Evolutionary conservation across 2,113 vertebrate species (phyloP).

Genomic region (Mesoclemmys tuberculata): DNA sequence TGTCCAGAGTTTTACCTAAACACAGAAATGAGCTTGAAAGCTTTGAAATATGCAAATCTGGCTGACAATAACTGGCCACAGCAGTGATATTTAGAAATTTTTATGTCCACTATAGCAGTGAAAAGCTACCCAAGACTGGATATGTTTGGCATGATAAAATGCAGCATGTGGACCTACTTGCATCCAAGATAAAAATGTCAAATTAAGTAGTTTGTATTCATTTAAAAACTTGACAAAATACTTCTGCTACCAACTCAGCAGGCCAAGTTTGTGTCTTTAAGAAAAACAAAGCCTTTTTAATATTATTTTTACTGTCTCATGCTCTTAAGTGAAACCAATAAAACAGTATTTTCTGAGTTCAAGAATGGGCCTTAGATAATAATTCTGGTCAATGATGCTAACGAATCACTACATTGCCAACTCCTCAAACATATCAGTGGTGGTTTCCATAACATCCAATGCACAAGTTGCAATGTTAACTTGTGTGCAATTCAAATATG

Average conservation of each 20-base stretch:
- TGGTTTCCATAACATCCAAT: neutral
- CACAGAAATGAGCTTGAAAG: neutral
- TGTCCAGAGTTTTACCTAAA: neutral
- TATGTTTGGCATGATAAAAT: neutral
- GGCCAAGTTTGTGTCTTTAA: conserved; percentile 1
- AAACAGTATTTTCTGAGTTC: conserved; percentile 34
- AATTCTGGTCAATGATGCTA: neutral
- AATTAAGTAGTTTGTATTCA: conserved; percentile 9
- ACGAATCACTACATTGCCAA: neutral
- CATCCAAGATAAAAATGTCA: conserved; percentile 39
- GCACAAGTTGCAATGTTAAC: conserved; percentile 6
- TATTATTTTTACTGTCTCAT: too few species aligned
- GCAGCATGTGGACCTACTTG: conserved; percentile 5
- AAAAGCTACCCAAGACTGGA: neutral
- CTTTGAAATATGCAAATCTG: neutral
- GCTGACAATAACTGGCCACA: neutral
- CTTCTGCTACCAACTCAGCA: conserved; percentile 25
- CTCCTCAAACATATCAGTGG: neutral
- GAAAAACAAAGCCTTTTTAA: too few species aligned
- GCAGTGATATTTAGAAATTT: neutral
- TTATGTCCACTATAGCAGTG: neutral
- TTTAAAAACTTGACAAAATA: conserved; percentile 11
- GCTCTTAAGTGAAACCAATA: conserved; percentile 40
- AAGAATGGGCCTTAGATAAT: conserved; percentile 21
- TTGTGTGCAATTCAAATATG: conserved; percentile 34